phyloP scores from a whole-genome alignment of 2,888 invertebrate genomes.

The Phyto melanocephala region DNA sequence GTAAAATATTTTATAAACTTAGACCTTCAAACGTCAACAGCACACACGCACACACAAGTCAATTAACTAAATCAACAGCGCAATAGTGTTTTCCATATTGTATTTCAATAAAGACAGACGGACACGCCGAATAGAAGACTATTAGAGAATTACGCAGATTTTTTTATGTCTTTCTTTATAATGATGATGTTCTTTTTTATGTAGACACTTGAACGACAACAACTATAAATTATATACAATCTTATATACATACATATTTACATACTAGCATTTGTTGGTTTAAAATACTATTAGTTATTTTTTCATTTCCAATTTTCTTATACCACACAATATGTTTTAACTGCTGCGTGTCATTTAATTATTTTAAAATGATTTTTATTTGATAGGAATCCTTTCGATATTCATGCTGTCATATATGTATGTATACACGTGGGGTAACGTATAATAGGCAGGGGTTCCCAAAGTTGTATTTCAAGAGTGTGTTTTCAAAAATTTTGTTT shows the following conservation, averaged over 20 bases:
- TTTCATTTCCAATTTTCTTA: slow-evolving; percentile 21
- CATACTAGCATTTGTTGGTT: neutral
- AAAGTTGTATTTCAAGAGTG: too few species aligned
- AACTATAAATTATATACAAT: neutral
- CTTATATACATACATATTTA: neutral
- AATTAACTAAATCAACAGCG: slow-evolving; percentile 20
- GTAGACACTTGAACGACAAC: slow-evolving; percentile 28
- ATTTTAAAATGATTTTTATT: slow-evolving; percentile 37
- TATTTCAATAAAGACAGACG: neutral
- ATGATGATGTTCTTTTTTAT: neutral
- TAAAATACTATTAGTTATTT: neutral
- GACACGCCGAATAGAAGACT: neutral
- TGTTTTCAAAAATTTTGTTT: too few species aligned
- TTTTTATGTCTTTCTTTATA: neutral
- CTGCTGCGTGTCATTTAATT: slow-evolving; percentile 28
- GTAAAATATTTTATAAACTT: neutral
- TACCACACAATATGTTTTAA: slow-evolving; percentile 2
- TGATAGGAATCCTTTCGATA: slow-evolving; percentile 39
- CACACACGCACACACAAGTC: neutral
- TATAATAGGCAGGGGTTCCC: too few species aligned
- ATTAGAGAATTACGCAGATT: slow-evolving; percentile 17
- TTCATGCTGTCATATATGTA: neutral
- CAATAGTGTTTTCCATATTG: slow-evolving; percentile 31
- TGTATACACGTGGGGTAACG: neutral
- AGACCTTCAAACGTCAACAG: too few species aligned